Evolutionary conservation across 2,797 vertebrate genomes (phyloP).

Genomic region (Lacerta viridis): DNA sequence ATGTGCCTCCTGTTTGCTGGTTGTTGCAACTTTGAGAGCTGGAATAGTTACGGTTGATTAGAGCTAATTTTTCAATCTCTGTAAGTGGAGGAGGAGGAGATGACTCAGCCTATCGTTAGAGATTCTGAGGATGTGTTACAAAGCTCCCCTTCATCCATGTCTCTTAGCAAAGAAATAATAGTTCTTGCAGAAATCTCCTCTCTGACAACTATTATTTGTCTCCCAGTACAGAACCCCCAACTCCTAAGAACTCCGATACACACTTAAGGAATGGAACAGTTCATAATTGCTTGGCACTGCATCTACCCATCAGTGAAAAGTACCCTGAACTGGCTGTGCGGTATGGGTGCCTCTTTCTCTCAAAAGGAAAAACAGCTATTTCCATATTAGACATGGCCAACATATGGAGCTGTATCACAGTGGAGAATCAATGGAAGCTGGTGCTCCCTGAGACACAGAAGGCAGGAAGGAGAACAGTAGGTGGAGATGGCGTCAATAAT

Average conservation of each 20-base stretch:
- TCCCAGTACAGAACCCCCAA: not conserved
- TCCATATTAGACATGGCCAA: not conserved
- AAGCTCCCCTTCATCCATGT: not conserved
- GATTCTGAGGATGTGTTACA: constrained; percentile 9
- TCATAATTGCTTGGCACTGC: not conserved
- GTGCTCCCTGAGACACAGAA: too few species aligned
- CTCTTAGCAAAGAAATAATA: constrained; percentile 9
- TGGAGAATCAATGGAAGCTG: not conserved
- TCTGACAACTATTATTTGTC: not conserved
- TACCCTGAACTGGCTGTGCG: not conserved
- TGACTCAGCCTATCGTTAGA: constrained; percentile 26
- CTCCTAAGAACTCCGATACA: not conserved
- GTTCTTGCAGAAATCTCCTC: not conserved
- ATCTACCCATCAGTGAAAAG: not conserved
- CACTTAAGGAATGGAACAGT: not conserved
- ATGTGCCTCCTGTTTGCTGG: not conserved
- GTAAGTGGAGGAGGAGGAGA: not conserved
- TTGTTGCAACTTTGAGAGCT: not conserved
- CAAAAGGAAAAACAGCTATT: not conserved
- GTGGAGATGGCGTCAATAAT: too few species aligned
- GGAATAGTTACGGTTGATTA: not conserved
- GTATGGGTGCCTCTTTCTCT: not conserved
- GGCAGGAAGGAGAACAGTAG: too few species aligned
- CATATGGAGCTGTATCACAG: too few species aligned
- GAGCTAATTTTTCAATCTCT: not conserved